Evolutionary conservation across 2,113 vertebrate species (phyloP).

Genomic region (Heterocephalus glaber): DNA sequence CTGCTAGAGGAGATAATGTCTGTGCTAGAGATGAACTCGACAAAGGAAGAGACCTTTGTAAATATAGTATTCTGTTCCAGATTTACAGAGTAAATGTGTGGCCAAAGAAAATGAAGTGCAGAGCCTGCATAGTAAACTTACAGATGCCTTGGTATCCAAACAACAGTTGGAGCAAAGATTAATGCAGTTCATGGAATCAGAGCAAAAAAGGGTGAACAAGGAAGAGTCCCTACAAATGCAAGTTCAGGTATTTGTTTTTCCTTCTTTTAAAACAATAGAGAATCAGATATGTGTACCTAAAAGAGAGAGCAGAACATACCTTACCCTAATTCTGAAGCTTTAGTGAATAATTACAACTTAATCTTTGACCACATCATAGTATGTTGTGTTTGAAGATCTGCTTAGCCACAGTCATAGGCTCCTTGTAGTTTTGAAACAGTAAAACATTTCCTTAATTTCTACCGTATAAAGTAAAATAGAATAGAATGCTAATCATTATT

Average conservation of each 20-base stretch:
- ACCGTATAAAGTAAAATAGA: constrained; percentile 8
- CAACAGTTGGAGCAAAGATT: constrained; percentile 95
- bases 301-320: not conserved
- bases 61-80: constrained; percentile 84
- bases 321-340: not conserved
- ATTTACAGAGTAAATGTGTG: constrained; percentile 94
- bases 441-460: not conserved
- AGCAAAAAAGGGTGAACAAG: constrained; percentile 90
- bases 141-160: constrained; percentile 94
- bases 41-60: constrained; percentile 32
- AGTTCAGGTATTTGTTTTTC: constrained; percentile 83
- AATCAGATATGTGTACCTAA: not conserved
- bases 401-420: not conserved
- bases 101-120: constrained; percentile 95
- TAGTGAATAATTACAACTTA: constrained; percentile 22
- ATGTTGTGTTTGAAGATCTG: not conserved
- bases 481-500: constrained; percentile 31
- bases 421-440: not conserved
- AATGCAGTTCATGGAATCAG: constrained; percentile 92
- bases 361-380: not conserved
- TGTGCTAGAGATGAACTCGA: not conserved
- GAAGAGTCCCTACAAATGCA: constrained; percentile 92
- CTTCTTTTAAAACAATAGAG: not conserved
- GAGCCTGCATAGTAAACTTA: constrained; percentile 94
- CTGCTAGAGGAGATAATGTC: not conserved